Base-by-base conservation (phyloP, 2,113 vertebrate genomes). In the Meles meles region DNA sequence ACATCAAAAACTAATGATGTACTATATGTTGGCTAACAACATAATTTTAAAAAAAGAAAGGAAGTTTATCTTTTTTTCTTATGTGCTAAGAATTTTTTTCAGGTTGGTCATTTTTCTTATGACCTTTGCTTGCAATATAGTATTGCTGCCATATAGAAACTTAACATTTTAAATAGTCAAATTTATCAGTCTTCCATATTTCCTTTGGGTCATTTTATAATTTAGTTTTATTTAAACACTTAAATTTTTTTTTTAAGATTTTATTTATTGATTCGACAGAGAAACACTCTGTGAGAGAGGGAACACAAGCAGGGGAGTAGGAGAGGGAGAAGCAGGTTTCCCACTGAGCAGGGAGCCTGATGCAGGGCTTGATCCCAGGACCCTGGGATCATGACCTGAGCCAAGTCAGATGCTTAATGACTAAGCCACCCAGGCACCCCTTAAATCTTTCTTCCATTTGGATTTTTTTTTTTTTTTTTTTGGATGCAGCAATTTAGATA, bases 151-250 rank as follows among this genome's bases (percentile, higher is more conserved):
- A 85, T 17, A 65, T 23, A 65, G 15, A 92, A 76, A 42, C 37
- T 59, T 87, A 86, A 18, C 20, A 79, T 37, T 92, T 90, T 65
- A 72, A 37, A 10, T 74, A 49, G 8, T 47, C 34, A 91, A 20
- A 23, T 86, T 25, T 72, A 49, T 93, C 21, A 95, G 10, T 52
- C 15, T 61, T 92, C 6, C 2, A 5, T 87, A 55, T 72, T 91
- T 87, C 42, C 29, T 61, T 42, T 87, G 12, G 5, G 2, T 89
- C 7, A 15, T 49, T 94, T 94, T 57, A 59, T 10, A 63, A 12
- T 52, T 94, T 65, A 74, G 12, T 10, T 95, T 94, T 92, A 69
- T 63, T 90, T 93, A 61, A 82, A 63, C 79, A 63, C 29, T 94
- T 84, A 80, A 87, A 59, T 59, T 0, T 57, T 7, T 59, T 59